These are phyloP conservation scores for Diachasma alloeum DNA, from an alignment of 1,140 invertebrate species.

Conservation along the genomic window DNA sequence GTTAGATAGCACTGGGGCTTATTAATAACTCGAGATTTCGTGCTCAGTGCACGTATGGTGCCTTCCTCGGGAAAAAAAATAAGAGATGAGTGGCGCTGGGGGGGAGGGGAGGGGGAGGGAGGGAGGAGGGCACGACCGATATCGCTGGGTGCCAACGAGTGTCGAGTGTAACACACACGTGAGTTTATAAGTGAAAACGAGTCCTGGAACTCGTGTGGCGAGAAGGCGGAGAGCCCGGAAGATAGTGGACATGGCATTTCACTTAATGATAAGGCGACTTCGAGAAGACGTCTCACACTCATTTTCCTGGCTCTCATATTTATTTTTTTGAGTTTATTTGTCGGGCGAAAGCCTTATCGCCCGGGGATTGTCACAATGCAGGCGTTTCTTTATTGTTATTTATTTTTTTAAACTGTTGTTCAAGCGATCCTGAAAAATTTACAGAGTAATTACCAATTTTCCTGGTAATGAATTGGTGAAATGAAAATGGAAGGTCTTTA, in stretches of 20 bases:
- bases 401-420: too few relatives aligned
- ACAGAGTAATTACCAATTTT: too few relatives aligned
- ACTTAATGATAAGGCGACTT: slow-evolving; percentile 57
- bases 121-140: background rate
- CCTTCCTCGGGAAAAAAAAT: background rate
- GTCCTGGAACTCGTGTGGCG: slow-evolving; percentile 29
- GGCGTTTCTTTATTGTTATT: too few relatives aligned
- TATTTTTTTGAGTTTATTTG: background rate
- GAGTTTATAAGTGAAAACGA: slow-evolving; percentile 39
- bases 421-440: too few relatives aligned
- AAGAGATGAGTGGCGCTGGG: background rate
- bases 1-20: slow-evolving; percentile 59
- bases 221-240: slow-evolving; percentile 40
- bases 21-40: slow-evolving; percentile 57
- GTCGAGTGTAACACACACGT: background rate
- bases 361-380: too few relatives aligned
- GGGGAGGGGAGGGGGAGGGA: background rate
- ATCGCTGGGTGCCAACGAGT: slow-evolving; percentile 8
- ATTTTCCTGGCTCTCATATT: background rate
- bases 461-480: too few relatives aligned
- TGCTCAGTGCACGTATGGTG: slow-evolving; percentile 12
- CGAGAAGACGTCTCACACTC: background rate
- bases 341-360: too few relatives aligned
- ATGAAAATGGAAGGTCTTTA: background rate
- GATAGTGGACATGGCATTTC: slow-evolving; percentile 65